Conservation (phyloP, 2,797 vertebrate genomes). For the Astyanax mexicanus region DNA sequence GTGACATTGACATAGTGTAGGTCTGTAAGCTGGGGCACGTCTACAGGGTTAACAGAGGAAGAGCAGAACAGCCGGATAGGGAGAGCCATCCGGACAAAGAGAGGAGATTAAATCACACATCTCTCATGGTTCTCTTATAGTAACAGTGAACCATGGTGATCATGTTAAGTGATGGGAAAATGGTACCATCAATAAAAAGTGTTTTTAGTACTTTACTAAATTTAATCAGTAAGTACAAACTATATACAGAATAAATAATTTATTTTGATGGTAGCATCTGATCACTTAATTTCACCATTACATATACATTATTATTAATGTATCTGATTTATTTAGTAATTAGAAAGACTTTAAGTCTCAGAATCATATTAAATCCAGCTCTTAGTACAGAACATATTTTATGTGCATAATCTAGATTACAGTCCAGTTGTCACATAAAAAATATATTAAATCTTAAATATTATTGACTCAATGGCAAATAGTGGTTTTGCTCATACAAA, state of each 20-base stretch:
- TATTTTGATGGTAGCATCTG: not conserved
- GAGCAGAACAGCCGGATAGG: slow-evolving; percentile 26
- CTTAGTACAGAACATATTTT: not conserved
- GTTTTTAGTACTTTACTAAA: not conserved
- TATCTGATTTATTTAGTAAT: not conserved
- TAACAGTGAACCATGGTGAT: slow-evolving; percentile 62
- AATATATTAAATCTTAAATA: too few relatives aligned
- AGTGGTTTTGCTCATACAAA: too few relatives aligned
- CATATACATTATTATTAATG: not conserved
- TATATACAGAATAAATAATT: too few relatives aligned
- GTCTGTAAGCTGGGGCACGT: slow-evolving; percentile 92
- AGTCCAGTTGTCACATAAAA: too few relatives aligned
- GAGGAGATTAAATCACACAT: slow-evolving; percentile 21
- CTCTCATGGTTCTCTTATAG: slow-evolving; percentile 43
- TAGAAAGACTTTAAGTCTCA: not conserved
- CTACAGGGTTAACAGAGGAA: slow-evolving; percentile 79
- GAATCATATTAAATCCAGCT: not conserved
- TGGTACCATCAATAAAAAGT: not conserved
- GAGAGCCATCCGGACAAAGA: slow-evolving; percentile 32
- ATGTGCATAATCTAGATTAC: too few relatives aligned
- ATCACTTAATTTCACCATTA: not conserved
- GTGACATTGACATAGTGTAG: slow-evolving; percentile 93
- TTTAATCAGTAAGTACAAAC: too few relatives aligned
- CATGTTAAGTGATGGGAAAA: slow-evolving; percentile 23
- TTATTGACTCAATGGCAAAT: too few relatives aligned